phyloP scores from a whole-genome alignment of 2,113 vertebrate genomes.

The Trochalopteron elliotii region DNA sequence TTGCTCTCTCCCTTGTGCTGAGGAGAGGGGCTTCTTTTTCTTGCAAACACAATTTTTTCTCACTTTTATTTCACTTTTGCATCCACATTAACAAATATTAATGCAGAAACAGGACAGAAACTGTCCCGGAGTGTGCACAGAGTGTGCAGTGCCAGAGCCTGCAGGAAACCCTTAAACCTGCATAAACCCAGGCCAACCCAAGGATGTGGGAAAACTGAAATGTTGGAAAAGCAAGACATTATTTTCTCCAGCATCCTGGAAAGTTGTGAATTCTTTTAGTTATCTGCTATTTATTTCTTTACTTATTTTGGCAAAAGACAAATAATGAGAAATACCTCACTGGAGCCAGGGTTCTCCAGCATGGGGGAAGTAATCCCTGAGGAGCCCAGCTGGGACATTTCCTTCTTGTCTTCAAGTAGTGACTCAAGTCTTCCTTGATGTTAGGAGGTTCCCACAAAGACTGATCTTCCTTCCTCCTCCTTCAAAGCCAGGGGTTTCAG shows the following conservation, averaged over 20 bases:
- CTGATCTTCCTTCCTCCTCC: neutral
- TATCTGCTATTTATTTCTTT: neutral
- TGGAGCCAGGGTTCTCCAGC: neutral
- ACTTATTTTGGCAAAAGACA: neutral
- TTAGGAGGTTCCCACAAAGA: neutral
- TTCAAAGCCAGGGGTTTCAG: neutral
- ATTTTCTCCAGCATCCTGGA: neutral
- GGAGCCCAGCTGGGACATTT: too few species aligned
- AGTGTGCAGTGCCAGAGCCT: neutral
- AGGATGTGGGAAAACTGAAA: neutral
- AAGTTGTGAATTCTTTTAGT: fast-evolving
- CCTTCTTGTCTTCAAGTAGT: neutral
- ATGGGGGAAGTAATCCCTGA: too few species aligned
- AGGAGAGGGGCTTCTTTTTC: neutral
- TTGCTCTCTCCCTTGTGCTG: fast-evolving
- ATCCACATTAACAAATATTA: neutral
- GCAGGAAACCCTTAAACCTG: neutral
- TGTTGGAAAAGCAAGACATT: neutral
- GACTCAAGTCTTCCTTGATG: neutral
- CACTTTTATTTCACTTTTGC: neutral
- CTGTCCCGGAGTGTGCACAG: neutral
- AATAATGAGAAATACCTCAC: neutral
- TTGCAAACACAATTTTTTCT: neutral
- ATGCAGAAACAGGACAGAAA: neutral
- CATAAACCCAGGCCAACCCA: neutral